These are phyloP conservation scores for Erythrocercus mccallii DNA, from an alignment of 2,113 vertebrate species.

Conservation along the genomic window DNA sequence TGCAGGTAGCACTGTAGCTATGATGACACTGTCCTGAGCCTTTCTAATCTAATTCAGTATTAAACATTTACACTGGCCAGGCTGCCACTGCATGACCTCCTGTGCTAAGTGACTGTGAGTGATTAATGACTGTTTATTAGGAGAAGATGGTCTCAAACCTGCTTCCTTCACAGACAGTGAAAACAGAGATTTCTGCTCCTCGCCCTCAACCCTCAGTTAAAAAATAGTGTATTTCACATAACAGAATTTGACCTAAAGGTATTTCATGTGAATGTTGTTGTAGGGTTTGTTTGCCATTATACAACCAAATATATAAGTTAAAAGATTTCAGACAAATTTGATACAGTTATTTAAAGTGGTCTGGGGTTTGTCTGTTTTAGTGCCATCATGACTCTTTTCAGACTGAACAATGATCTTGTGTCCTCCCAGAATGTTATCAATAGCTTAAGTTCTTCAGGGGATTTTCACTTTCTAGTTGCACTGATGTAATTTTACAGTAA, in stretches of 20 bases:
- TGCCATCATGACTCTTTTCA: not conserved
- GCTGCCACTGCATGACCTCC: not conserved
- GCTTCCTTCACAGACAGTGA: not conserved
- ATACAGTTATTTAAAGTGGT: not conserved
- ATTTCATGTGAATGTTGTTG: not conserved
- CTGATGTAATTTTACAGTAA: not conserved
- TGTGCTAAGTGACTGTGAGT: not conserved
- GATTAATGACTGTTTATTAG: constrained; percentile 8
- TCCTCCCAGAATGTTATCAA: not conserved
- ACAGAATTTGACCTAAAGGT: not conserved
- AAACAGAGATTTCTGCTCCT: not conserved
- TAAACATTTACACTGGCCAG: not conserved
- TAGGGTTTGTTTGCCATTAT: not conserved
- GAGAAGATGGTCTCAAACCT: not conserved
- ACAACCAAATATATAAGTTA: not conserved
- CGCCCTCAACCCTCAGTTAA: not conserved
- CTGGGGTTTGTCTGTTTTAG: not conserved
- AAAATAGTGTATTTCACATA: not conserved
- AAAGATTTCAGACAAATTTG: not conserved
- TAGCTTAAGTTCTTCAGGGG: not conserved
- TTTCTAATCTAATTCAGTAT: not conserved
- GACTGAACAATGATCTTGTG: not conserved
- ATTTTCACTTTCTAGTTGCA: not conserved
- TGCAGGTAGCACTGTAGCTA: not conserved
- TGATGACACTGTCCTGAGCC: not conserved